These are phyloP conservation scores for Ectemnius lituratus DNA, from an alignment of 2,888 invertebrate genomes.

Conservation along the genomic window DNA sequence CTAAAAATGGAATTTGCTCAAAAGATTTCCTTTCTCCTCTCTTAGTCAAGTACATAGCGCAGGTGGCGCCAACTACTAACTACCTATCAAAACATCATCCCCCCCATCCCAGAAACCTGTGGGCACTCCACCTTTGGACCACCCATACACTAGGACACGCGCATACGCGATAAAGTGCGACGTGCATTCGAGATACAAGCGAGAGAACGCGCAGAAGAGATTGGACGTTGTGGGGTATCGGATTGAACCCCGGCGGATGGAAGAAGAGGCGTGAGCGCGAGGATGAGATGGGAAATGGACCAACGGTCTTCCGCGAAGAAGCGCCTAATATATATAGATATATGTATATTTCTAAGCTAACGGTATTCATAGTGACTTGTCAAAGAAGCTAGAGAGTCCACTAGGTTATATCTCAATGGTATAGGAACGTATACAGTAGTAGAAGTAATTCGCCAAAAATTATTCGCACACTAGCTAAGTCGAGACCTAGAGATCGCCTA, in stretches of 20 bases:
- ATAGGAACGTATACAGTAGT: slow-evolving; percentile 71
- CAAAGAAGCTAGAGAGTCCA: slow-evolving; percentile 66
- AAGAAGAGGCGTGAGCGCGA: not conserved
- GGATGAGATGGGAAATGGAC: not conserved
- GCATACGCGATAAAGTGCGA: no score
- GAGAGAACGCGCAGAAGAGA: slow-evolving; percentile 6
- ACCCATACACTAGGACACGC: no score
- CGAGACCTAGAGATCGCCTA: slow-evolving; percentile 71
- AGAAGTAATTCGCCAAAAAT: slow-evolving; percentile 67
- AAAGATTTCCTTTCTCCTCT: no score
- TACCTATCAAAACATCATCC: no score
- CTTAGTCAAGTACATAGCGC: no score
- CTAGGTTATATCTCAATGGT: slow-evolving; percentile 67
- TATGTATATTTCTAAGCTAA: slow-evolving; percentile 69
- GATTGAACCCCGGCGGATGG: not conserved
- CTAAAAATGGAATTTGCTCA: no score
- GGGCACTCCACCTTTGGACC: no score
- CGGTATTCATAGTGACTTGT: slow-evolving; percentile 68
- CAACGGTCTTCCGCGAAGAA: slow-evolving; percentile 66
- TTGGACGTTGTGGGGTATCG: not conserved
- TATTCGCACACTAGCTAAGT: slow-evolving; percentile 73
- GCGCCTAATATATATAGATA: slow-evolving; percentile 61
- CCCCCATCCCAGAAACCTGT: no score
- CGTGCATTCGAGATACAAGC: not conserved
- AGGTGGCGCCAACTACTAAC: no score